A percentile compares a stretch with the other conserved stretches of the same genome.
Conservation (phyloP, 1,140 invertebrate genomes). For the Aricia agestis region DNA sequence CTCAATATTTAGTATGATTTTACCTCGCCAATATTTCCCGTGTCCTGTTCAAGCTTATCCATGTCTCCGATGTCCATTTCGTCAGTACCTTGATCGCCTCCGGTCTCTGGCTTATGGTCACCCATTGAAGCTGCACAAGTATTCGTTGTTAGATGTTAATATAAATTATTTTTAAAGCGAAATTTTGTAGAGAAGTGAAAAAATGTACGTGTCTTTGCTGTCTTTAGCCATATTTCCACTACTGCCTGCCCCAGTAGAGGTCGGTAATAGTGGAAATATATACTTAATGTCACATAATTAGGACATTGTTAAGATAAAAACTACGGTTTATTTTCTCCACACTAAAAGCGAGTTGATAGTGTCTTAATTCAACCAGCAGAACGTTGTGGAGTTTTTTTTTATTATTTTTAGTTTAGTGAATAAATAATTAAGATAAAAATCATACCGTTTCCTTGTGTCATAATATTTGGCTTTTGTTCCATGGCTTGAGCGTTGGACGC, state of each 20-base stretch:
- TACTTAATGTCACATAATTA: neutral
- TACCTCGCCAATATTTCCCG: conserved; percentile 83
- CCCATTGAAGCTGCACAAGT: conserved; percentile 31
- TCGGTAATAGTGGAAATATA: neutral
- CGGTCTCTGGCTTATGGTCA: conserved; percentile 51
- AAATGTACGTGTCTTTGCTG: neutral
- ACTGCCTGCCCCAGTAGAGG: neutral
- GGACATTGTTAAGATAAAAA: neutral
- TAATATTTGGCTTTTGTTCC: conserved; percentile 53
- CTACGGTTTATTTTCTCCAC: conserved; percentile 57
- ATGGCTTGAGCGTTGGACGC: conserved; percentile 41
- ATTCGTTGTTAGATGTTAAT: neutral
- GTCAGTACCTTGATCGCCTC: conserved; percentile 61
- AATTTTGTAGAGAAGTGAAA: neutral
- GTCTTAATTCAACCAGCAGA: conserved; percentile 65
- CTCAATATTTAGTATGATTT: neutral
- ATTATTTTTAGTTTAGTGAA: no score
- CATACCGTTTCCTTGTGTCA: conserved; percentile 27
- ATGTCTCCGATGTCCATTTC: conserved; percentile 90
- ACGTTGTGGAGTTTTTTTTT: conserved; percentile 50
- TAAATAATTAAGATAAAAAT: neutral
- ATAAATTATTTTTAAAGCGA: conserved; percentile 4
- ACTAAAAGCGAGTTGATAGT: conserved; percentile 63
- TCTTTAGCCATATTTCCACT: neutral
- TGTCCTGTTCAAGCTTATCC: conserved; percentile 86